A percentile compares a stretch with the other conserved stretches of the same genome.
Evolutionary conservation across 2,113 vertebrate species (phyloP).

Genomic region (Physeter macrocephalus): DNA sequence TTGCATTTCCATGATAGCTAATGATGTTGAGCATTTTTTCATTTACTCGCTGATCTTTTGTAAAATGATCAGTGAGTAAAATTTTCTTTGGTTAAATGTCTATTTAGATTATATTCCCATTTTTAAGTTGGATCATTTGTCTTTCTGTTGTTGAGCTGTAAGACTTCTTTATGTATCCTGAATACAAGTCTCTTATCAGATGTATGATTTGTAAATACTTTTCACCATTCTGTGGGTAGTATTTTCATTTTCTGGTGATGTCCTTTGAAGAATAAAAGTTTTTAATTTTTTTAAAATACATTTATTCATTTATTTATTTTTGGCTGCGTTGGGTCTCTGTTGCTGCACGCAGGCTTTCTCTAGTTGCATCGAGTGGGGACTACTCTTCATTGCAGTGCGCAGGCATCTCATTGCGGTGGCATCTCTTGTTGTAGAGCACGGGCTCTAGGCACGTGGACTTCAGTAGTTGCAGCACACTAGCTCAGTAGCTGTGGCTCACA

Average conservation of each 20-base stretch:
- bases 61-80: background rate
- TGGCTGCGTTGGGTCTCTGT: no score
- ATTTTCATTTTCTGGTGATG: background rate
- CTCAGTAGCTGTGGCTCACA: no score
- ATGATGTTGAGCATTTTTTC: background rate
- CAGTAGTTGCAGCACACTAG: no score
- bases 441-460: rapidly evolving
- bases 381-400: no score
- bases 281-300: background rate
- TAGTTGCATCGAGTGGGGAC: no score
- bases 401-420: no score
- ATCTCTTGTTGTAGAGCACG: no score
- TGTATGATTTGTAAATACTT: background rate
- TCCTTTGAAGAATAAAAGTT: background rate
- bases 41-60: background rate
- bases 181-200: background rate
- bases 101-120: background rate
- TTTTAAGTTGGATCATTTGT: background rate
- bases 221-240: background rate
- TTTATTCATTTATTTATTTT: no score
- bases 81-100: background rate
- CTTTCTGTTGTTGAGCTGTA: background rate
- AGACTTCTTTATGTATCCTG: background rate
- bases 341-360: no score
- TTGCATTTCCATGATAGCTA: background rate